Conservation (phyloP, 2,888 invertebrate genomes). For the Ferdinandea cuprea region DNA sequence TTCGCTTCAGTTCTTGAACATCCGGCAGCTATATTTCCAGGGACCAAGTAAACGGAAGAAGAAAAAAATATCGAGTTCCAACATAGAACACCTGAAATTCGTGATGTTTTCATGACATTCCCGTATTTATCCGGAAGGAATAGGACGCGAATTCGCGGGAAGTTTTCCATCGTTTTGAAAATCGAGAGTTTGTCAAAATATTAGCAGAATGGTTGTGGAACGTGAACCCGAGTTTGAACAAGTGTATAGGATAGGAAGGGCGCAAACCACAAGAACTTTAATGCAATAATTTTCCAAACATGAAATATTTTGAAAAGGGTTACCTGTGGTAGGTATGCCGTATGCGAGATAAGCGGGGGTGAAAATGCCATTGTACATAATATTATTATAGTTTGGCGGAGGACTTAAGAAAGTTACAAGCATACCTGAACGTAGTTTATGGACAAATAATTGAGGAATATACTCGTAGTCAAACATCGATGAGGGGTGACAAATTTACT, state of each 20-base stretch:
- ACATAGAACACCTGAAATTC: conserved; percentile 39
- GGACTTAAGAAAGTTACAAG: conserved; percentile 9
- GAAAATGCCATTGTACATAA: conserved; percentile 12
- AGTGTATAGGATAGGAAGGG: not conserved
- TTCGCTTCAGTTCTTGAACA: conserved; percentile 4
- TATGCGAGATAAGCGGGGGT: not conserved
- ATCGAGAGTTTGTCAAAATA: conserved; percentile 56
- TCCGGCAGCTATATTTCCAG: conserved; percentile 14
- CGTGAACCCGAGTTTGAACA: not conserved
- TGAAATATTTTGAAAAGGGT: conserved; percentile 41
- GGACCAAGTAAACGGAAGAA: not conserved
- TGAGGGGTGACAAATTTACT: conserved; percentile 71
- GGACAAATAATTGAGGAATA: conserved; percentile 56
- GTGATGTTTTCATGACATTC: conserved; percentile 54
- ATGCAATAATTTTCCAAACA: conserved; percentile 58
- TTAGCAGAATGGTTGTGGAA: conserved; percentile 16
- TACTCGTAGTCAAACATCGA: conserved; percentile 42
- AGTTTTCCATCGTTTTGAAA: conserved; percentile 23
- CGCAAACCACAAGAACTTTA: conserved; percentile 45
- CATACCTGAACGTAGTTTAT: conserved; percentile 50
- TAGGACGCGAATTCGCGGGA: conserved; percentile 11
- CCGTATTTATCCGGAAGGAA: conserved; percentile 30
- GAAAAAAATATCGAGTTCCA: not conserved
- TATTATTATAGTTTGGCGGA: conserved; percentile 49
- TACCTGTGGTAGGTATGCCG: not conserved